Conservation (phyloP, 2,888 invertebrate genomes). For the Eledone cirrhosa region DNA sequence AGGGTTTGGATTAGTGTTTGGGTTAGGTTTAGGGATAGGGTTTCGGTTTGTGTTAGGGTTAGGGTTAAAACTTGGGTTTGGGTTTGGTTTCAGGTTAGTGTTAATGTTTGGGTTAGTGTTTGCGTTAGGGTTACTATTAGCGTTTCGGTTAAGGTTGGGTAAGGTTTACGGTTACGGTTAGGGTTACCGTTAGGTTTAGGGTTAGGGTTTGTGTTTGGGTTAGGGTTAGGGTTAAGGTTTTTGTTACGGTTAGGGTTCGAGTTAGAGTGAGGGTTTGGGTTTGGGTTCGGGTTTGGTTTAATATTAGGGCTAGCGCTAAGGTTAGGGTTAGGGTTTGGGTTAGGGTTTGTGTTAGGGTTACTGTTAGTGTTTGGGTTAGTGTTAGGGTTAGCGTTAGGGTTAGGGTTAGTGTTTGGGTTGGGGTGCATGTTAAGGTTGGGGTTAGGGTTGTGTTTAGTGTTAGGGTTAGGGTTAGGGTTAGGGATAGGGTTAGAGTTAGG, state of each 20-base stretch:
- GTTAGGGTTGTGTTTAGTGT: too few relatives aligned
- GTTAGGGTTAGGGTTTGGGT: too few relatives aligned
- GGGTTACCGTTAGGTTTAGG: too few relatives aligned
- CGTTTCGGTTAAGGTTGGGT: background rate
- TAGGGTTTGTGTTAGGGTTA: background rate
- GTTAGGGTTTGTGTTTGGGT: background rate
- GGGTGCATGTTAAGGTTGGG: too few relatives aligned
- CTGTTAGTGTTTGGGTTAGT: too few relatives aligned
- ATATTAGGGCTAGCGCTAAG: background rate
- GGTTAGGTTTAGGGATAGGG: background rate
- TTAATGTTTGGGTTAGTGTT: too few relatives aligned
- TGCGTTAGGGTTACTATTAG: background rate
- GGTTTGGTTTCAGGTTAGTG: too few relatives aligned
- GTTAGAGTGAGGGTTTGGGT: too few relatives aligned
- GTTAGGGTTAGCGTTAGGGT: too few relatives aligned
- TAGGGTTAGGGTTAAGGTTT: background rate
- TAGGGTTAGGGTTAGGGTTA: background rate
- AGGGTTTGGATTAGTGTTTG: background rate
- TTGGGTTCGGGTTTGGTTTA: background rate
- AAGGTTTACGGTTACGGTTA: background rate
- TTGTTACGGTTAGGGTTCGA: background rate
- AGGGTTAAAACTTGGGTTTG: too few relatives aligned
- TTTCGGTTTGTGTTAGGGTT: too few relatives aligned
- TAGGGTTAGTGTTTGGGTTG: too few relatives aligned
- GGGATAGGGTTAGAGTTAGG: background rate